Evolutionary conservation across 2,113 vertebrate genomes (phyloP).

Genomic region (Boulengeromyrus knoepffleri): DNA sequence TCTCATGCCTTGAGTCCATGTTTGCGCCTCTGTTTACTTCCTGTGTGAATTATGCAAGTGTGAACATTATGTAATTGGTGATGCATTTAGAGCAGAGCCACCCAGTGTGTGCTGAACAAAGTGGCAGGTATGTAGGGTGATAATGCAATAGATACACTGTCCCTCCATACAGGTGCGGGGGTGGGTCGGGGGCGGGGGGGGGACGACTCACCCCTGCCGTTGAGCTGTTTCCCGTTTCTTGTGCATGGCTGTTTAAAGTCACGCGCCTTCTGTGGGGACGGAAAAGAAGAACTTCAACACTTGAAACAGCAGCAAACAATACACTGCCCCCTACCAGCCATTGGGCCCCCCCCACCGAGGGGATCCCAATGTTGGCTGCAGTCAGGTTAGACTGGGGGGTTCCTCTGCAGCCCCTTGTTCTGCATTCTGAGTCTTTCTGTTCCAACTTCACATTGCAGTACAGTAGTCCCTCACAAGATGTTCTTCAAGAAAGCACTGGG

Average conservation of each 20-base stretch:
- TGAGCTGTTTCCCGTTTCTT: constrained; percentile 52
- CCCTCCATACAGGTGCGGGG: background rate
- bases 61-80: background rate
- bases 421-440: background rate
- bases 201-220: constrained; percentile 63
- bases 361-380: background rate
- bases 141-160: background rate
- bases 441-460: constrained; percentile 8
- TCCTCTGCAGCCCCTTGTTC: background rate
- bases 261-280: constrained; percentile 64
- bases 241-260: constrained; percentile 50
- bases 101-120: background rate
- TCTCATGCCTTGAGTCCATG: background rate
- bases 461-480: constrained; percentile 25
- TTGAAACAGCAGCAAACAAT: background rate
- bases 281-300: background rate
- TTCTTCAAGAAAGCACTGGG: constrained; percentile 42
- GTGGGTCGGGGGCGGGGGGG: background rate
- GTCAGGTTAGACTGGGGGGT: background rate
- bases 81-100: background rate
- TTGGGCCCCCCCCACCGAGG: background rate
- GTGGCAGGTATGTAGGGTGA: background rate
- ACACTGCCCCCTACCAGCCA: background rate
- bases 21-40: background rate
- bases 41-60: background rate